Evolutionary conservation across 2,113 vertebrate species (phyloP), one percentile per base, ranked within the genome.

Genomic region (Myanophis thanlyinensis): DNA sequence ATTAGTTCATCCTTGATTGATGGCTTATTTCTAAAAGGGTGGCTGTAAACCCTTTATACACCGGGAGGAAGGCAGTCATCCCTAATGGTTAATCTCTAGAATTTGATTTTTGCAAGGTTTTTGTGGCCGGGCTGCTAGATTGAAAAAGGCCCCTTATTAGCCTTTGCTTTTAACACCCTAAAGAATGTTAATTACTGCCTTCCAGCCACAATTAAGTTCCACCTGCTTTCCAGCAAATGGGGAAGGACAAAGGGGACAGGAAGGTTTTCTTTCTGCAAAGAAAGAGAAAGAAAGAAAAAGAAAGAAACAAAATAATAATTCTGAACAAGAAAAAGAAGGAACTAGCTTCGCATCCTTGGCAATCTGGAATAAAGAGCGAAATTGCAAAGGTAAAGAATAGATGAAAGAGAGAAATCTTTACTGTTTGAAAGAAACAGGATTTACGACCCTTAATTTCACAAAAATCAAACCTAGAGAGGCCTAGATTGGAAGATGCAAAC

Each of bases 201-300:
- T 87, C 84, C 84, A 25, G 80, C 53, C 35, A 23, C 15, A 47
- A n/a, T 49, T 85, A 49, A 88, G 12, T 22, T 15, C 48, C 23
- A 67, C 80, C 15, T 62, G 25, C 4, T 53, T 47, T 18, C 52
- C 8, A 30, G 27, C 40, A 54, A 86, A 20, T 3, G 11, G 11
- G 48, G 1, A 80, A 40, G 62, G 62, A 44, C 9, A 3, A 23
- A 73, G 30, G 5, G 48, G 5, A 1, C 35, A 2, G 18, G 7
- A 27, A 23, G 47, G 2, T 46, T 49, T 85, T 30, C 12, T 62
- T 56, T 18, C 18, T 3, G 48, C 48, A 22, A 59, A 22, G 4
- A 25, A 85, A 3, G 0, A 30, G 11, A 59, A 30, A 4, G 3
- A 27, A 59, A 11, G 1, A 25, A 22, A 53, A 53, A 6, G 0